Conservation (phyloP, 2,113 vertebrate species). For the Morone saxatilis region DNA sequence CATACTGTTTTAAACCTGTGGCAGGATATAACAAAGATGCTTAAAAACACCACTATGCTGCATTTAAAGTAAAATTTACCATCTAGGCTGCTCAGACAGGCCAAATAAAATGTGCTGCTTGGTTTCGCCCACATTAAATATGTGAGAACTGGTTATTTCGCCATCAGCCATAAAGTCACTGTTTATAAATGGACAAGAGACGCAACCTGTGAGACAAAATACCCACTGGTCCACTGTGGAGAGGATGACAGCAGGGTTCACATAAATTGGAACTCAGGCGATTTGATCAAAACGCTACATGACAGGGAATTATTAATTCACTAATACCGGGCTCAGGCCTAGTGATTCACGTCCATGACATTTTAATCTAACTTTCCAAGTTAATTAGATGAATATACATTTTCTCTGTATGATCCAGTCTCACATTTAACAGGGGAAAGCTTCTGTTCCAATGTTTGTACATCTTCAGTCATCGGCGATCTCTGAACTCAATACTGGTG, state of each 20-base stretch:
- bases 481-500: slow-evolving; percentile 10
- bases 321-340: background rate
- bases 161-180: slow-evolving; percentile 11
- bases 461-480: slow-evolving; percentile 6
- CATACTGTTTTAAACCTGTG: background rate
- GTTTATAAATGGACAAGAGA: slow-evolving; percentile 37
- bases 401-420: background rate
- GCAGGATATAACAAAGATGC: background rate
- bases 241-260: slow-evolving; percentile 18
- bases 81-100: background rate
- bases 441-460: background rate
- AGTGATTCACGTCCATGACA: slow-evolving; percentile 1
- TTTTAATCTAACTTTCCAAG: slow-evolving; percentile 33
- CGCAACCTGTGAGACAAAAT: slow-evolving; percentile 19
- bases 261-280: background rate
- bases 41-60: background rate
- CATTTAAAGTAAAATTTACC: slow-evolving; percentile 21
- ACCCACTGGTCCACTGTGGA: slow-evolving; percentile 12
- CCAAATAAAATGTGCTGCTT: slow-evolving; percentile 49
- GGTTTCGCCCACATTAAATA: slow-evolving; percentile 36
- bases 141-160: slow-evolving; percentile 29
- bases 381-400: slow-evolving; percentile 19
- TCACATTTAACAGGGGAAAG: background rate
- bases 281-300: slow-evolving; percentile 24
- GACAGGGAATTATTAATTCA: slow-evolving; percentile 53